Conservation (phyloP, 1,140 invertebrate species). For the Philopotamus ludificatus region DNA sequence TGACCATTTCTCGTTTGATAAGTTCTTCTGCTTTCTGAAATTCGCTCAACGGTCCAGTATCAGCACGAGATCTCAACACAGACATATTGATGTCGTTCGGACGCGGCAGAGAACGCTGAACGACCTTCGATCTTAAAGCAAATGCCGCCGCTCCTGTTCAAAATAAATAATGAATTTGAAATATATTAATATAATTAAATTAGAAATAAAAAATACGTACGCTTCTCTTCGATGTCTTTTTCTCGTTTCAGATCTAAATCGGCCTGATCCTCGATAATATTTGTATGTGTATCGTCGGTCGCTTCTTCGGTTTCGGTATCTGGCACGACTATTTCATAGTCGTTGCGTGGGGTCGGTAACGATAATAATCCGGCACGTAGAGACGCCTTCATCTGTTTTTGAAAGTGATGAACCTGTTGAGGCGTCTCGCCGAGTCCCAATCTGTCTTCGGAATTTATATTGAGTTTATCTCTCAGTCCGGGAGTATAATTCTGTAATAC, state of each 20-base stretch:
- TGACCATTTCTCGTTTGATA: conserved; percentile 96
- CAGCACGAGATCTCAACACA: conserved; percentile 71
- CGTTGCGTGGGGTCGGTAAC: conserved; percentile 90
- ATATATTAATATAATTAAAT: neutral
- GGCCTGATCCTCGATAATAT: conserved; percentile 78
- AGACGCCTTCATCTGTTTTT: conserved; percentile 70
- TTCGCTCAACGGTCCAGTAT: conserved; percentile 76
- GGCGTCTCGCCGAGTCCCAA: conserved; percentile 68
- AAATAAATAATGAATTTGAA: neutral
- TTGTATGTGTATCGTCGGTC: conserved; percentile 49
- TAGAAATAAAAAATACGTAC: conserved; percentile 46
- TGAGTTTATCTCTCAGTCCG: conserved; percentile 86
- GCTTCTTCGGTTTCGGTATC: conserved; percentile 73
- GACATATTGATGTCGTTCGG: conserved; percentile 84
- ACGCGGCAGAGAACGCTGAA: conserved; percentile 86
- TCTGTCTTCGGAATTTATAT: conserved; percentile 88
- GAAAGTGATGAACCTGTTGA: conserved; percentile 60
- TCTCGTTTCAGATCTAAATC: conserved; percentile 78
- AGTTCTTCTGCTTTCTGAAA: conserved; percentile 95
- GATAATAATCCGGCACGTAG: conserved; percentile 73
- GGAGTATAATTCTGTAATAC: conserved; percentile 46
- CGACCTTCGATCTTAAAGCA: conserved; percentile 79
- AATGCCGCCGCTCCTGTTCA: conserved; percentile 62
- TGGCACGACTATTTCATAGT: conserved; percentile 97
- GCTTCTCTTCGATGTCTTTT: conserved; percentile 61